Evolutionary conservation across 1,140 invertebrate species (phyloP).

Genomic region (Carposina sasakii): DNA sequence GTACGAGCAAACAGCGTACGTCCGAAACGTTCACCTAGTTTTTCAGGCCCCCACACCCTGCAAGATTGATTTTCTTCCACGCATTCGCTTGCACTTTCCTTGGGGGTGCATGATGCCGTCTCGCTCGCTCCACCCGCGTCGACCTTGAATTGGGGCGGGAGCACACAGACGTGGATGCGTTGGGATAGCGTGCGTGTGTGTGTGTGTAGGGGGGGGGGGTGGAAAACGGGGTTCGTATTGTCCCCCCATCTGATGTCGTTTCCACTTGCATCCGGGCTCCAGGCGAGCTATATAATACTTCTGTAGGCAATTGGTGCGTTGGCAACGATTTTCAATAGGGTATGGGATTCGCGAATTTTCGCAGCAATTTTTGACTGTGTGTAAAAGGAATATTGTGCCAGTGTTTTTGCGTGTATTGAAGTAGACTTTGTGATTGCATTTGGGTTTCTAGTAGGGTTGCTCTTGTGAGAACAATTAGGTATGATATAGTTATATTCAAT

Average conservation of each 20-base stretch:
- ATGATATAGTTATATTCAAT: no score
- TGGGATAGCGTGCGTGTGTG: slow-evolving; percentile 25
- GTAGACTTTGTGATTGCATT: no score
- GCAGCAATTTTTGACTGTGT: no score
- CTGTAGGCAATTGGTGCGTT: no score
- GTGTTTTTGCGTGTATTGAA: no score
- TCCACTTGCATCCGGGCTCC: slow-evolving; percentile 63
- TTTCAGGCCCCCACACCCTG: slow-evolving; percentile 50
- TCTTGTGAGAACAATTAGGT: no score
- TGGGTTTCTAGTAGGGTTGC: no score
- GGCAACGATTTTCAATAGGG: slow-evolving; percentile 40
- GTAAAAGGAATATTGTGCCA: no score
- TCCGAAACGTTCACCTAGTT: slow-evolving; percentile 63
- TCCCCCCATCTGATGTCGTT: slow-evolving; percentile 42
- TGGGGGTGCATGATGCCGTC: slow-evolving; percentile 40
- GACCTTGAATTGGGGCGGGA: slow-evolving; percentile 58
- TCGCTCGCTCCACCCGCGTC: slow-evolving; percentile 32
- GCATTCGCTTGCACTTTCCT: slow-evolving; percentile 64
- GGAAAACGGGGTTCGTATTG: slow-evolving; percentile 63
- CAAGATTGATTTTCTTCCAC: slow-evolving; percentile 68
- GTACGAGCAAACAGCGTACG: slow-evolving; percentile 20
- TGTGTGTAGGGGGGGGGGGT: slow-evolving; percentile 34
- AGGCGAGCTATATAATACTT: no score
- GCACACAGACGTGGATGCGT: slow-evolving; percentile 40
- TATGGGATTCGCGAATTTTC: slow-evolving; percentile 33